Conservation (phyloP, 2,888 invertebrate species). For the Bombylius discolor region DNA sequence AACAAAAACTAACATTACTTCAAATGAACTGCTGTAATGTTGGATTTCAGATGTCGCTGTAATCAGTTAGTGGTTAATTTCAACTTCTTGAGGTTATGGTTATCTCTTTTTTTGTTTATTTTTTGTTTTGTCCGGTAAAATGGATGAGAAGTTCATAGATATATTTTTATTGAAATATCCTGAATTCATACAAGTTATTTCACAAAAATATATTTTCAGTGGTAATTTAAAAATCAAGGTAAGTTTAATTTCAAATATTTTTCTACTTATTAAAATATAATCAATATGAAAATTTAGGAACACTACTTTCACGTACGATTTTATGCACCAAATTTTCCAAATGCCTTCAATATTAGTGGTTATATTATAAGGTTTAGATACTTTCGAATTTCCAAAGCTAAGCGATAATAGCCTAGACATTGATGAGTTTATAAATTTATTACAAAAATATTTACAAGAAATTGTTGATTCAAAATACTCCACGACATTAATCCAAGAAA, state of each 20-base stretch:
- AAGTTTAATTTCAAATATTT: neutral
- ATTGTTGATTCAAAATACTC: neutral
- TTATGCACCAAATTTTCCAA: neutral
- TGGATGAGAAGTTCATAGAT: no score
- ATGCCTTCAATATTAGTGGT: no score
- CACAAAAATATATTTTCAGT: neutral
- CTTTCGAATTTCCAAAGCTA: neutral
- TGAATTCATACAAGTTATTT: neutral
- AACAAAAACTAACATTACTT: no score
- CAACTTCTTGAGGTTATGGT: no score
- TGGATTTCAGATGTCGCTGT: no score
- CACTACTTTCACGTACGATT: neutral
- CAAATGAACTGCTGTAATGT: no score
- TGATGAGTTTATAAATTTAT: neutral
- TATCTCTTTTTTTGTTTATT: no score
- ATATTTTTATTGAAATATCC: neutral
- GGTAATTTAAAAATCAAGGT: neutral
- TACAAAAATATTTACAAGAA: neutral
- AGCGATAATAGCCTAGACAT: neutral
- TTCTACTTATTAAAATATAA: neutral
- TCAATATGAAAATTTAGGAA: neutral
- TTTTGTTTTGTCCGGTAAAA: no score
- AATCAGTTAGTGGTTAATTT: no score
- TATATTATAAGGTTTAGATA: neutral
- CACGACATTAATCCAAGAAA: neutral